phyloP scores from a whole-genome alignment of 2,113 vertebrate species.

The Ceuthmochares aereus region DNA sequence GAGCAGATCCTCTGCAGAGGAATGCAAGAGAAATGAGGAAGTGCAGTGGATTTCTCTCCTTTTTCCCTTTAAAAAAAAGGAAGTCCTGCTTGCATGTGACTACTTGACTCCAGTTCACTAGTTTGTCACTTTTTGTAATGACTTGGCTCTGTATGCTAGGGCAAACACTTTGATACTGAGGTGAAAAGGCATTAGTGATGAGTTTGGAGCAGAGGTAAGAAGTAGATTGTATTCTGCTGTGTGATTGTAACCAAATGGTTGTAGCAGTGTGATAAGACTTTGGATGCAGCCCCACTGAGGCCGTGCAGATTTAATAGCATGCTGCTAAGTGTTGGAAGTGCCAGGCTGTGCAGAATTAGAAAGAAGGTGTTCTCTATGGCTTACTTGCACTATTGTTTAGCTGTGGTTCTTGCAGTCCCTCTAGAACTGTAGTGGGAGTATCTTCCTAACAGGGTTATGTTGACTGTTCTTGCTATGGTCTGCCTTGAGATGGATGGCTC shows the following conservation, averaged over 20 bases:
- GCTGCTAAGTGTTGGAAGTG: background rate
- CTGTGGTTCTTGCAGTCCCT: background rate
- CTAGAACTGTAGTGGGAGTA: background rate
- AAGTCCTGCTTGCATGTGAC: background rate
- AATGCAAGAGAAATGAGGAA: background rate
- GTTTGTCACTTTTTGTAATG: background rate
- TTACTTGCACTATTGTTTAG: fast-evolving
- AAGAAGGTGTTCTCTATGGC: background rate
- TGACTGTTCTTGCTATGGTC: background rate
- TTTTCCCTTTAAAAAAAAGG: background rate
- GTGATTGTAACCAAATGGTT: background rate
- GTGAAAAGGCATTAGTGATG: background rate
- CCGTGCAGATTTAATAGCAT: background rate
- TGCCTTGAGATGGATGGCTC: background rate
- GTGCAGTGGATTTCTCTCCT: background rate
- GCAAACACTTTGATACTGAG: background rate
- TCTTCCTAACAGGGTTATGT: background rate
- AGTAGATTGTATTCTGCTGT: background rate
- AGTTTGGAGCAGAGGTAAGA: background rate
- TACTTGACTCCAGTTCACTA: background rate
- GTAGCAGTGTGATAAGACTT: background rate
- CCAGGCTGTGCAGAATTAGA: background rate
- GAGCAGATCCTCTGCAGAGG: background rate
- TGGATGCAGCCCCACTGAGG: background rate
- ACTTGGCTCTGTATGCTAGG: background rate